These are phyloP conservation scores for Tridacna gigas DNA, from an alignment of 2,888 invertebrate genomes.

Conservation along the genomic window DNA sequence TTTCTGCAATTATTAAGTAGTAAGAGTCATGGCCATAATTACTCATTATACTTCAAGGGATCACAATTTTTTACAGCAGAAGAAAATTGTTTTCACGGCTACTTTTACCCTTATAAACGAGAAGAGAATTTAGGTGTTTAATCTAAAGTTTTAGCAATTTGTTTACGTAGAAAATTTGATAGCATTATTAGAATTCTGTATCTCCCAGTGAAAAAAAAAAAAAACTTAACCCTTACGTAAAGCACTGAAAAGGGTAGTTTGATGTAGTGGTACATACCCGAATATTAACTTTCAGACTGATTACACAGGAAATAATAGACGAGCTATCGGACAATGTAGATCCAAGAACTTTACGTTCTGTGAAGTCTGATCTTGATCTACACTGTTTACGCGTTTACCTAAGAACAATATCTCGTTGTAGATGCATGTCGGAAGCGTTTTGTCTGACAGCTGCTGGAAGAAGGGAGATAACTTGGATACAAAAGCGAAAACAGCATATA, in stretches of 20 bases:
- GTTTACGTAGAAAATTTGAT: too few relatives aligned
- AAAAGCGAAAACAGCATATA: conserved; percentile 35
- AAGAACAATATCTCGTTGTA: background rate
- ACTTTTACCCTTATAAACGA: too few relatives aligned
- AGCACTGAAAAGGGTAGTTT: too few relatives aligned
- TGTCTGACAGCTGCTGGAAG: conserved; percentile 40
- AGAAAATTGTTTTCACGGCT: too few relatives aligned
- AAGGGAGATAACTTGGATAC: conserved; percentile 33
- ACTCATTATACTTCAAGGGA: background rate
- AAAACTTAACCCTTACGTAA: too few relatives aligned
- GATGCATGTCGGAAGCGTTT: conserved; percentile 32
- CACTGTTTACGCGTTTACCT: background rate
- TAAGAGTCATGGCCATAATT: background rate
- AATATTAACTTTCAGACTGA: background rate
- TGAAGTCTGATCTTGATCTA: background rate
- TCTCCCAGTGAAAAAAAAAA: too few relatives aligned
- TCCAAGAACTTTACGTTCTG: background rate
- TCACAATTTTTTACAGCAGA: background rate
- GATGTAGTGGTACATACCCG: background rate
- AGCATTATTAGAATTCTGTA: too few relatives aligned
- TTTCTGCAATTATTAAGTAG: background rate
- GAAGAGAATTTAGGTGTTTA: too few relatives aligned
- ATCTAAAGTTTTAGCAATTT: too few relatives aligned
- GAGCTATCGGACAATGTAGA: background rate
- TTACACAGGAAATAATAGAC: background rate